Evolutionary conservation across 2,888 invertebrate species (phyloP), one percentile per base, ranked within the genome.

Genomic region (Hermaeophaga mercurialis): DNA sequence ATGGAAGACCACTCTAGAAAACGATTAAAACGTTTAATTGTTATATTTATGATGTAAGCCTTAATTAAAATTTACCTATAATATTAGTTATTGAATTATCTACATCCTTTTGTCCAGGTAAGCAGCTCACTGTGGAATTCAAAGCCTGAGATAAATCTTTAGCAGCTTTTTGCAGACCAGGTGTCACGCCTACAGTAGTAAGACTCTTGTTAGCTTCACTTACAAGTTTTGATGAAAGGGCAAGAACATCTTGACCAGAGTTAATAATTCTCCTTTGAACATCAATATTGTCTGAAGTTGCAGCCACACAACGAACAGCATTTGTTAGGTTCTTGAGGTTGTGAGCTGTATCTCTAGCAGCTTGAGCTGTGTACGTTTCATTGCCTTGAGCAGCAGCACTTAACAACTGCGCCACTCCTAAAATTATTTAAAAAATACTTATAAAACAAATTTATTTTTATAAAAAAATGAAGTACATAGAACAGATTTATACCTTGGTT

Each of bases 61-160:
- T n/a, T n/a, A n/a, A n/a, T n/a, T n/a, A 31, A 41, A 24, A 45
- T 34, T 45, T 54, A 62, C 62, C 61, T 58, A 86, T 88, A 63
- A 96, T 93, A 67, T 86, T 88, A 61, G 87, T 85, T 66, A 95
- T 85, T 0, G 94, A 93, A 14, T 87, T 85, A 73, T 97, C 96
- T n/a, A 98, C 89, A 73, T 96, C 96, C 49, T 89, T 87, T 75
- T 96, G 95, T 0, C 96, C 95, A 0, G 97, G 96, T 36, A 97
- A 84, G 61, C 93, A 92, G 64, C 90, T 89, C 48, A 96, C 85
- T 63, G 88, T 87, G 63, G 82, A 83, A 66, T 85, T 85, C 47
- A 89, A 76, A 1, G 81, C 78, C 56, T 70, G 73, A 0, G 80
- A 76, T 0, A 93, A 88, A 61, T 88, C 87, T 68, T 88, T 88